Evolutionary conservation across 1,140 invertebrate genomes (phyloP).

Genomic region (Eriocheir sinensis): DNA sequence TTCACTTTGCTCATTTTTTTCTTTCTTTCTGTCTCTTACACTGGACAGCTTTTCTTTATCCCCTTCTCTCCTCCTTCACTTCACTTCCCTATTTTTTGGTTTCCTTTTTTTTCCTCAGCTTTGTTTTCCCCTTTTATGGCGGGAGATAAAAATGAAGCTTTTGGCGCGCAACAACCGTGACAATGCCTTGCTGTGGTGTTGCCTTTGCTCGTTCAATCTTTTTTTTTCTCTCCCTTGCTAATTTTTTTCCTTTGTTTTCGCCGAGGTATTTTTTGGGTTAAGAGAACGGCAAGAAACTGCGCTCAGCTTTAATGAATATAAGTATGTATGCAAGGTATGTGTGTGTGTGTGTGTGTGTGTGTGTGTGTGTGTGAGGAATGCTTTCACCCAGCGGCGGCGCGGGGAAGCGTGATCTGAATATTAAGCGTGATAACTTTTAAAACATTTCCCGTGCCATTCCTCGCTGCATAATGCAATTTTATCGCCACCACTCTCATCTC

Average conservation of each 20-base stretch:
- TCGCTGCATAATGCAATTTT: background rate
- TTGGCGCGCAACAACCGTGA: background rate
- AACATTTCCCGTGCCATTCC: background rate
- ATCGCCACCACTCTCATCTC: background rate
- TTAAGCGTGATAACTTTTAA: background rate
- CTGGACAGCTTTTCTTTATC: too few relatives aligned
- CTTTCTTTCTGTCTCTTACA: background rate
- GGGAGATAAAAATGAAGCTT: too few relatives aligned
- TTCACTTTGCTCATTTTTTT: background rate
- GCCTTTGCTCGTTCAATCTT: background rate
- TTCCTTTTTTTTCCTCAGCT: background rate
- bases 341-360: constrained; percentile 29
- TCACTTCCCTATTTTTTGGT: background rate
- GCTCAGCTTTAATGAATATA: too few relatives aligned
- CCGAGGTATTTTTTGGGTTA: background rate
- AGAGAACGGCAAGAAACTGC: too few relatives aligned
- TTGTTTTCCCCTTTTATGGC: too few relatives aligned
- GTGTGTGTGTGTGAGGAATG: background rate
- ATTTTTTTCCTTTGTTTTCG: background rate
- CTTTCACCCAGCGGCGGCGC: background rate
- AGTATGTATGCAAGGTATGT: constrained; percentile 29
- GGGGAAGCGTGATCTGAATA: background rate
- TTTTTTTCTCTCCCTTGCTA: background rate
- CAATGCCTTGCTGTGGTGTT: too few relatives aligned
- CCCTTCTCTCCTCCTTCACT: background rate